These are phyloP conservation scores for Clitarchus hookeri DNA, from an alignment of 2,888 invertebrate species.

Conservation along the genomic window DNA sequence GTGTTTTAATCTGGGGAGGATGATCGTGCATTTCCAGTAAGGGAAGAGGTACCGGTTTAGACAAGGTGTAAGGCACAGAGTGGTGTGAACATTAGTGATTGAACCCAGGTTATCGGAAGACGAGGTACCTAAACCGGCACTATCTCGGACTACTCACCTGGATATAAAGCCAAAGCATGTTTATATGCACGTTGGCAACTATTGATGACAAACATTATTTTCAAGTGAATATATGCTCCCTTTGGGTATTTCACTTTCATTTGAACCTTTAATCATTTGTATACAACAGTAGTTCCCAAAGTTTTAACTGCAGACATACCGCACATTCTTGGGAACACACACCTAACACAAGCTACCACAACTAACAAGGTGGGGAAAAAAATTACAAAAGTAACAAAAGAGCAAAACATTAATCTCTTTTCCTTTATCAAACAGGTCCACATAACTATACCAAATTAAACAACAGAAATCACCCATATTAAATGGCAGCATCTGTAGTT, in stretches of 20 bases:
- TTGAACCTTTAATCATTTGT: background rate
- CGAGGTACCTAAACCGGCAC: constrained; percentile 3
- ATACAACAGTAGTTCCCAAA: background rate
- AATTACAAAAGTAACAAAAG: too few relatives aligned
- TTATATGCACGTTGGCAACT: background rate
- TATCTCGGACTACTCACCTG: background rate
- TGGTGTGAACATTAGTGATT: background rate
- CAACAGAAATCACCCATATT: too few relatives aligned
- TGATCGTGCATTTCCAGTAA: background rate
- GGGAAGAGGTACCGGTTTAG: constrained; percentile 8
- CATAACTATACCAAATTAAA: too few relatives aligned
- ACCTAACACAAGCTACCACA: too few relatives aligned
- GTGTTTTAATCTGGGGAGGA: background rate
- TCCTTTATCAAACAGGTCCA: too few relatives aligned
- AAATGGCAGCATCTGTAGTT: too few relatives aligned
- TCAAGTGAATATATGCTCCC: background rate
- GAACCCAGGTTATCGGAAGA: constrained; percentile 3
- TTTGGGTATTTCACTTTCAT: background rate
- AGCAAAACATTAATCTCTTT: too few relatives aligned
- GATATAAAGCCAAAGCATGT: background rate
- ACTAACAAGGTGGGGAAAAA: too few relatives aligned
- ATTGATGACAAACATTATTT: background rate
- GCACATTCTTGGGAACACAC: background rate
- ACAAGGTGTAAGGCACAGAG: constrained; percentile 4
- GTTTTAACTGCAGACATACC: background rate